These are phyloP conservation scores for Vultur gryphus DNA, from an alignment of 2,797 vertebrate genomes.

Conservation along the genomic window DNA sequence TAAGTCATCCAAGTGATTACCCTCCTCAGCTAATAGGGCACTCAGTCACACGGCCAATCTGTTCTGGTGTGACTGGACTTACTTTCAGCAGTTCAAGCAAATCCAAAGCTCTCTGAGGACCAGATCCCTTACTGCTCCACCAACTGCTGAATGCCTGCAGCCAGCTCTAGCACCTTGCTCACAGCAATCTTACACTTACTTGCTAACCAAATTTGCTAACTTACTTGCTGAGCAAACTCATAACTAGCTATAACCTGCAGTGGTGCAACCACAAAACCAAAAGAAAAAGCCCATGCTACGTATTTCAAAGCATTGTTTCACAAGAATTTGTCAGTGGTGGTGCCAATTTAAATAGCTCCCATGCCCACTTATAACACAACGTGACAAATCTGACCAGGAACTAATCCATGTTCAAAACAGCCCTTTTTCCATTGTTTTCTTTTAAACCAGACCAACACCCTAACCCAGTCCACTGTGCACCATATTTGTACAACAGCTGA, in stretches of 20 bases:
- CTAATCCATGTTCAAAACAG: background rate
- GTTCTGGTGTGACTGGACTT: background rate
- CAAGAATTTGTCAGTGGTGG: slow-evolving; percentile 19
- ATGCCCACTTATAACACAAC: background rate
- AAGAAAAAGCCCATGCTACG: background rate
- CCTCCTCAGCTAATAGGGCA: background rate
- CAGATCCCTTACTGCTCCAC: background rate
- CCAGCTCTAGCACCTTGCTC: background rate
- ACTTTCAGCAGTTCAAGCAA: background rate
- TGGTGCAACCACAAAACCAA: background rate
- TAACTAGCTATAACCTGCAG: slow-evolving; percentile 1
- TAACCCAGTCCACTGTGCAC: background rate
- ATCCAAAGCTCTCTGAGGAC: background rate
- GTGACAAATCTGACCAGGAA: background rate
- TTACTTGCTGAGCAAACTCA: background rate
- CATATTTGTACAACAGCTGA: background rate
- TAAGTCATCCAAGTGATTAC: background rate
- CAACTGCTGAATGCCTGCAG: background rate
- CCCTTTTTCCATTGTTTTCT: background rate
- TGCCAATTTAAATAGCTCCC: slow-evolving; percentile 22
- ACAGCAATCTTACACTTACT: background rate
- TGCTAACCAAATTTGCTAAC: background rate
- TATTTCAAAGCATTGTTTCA: slow-evolving; percentile 16
- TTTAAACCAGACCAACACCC: background rate
- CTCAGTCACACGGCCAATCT: background rate